Evolutionary conservation across 2,113 vertebrate species (phyloP), one percentile per base, ranked within the genome.

Genomic region (Tympanuchus pallidicinctus): DNA sequence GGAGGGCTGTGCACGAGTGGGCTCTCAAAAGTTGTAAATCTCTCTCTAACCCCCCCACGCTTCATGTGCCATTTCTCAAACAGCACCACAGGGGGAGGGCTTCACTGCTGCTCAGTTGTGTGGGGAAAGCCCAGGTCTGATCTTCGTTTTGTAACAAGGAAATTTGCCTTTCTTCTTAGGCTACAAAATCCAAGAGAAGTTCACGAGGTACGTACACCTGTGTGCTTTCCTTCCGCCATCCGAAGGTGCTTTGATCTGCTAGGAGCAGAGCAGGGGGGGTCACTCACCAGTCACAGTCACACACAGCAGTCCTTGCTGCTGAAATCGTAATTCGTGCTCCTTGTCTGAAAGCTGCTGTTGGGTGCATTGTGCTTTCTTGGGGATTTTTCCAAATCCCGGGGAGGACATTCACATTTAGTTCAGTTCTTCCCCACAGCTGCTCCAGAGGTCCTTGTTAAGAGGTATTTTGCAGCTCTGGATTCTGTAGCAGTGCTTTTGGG

Each of bases 201-300:
- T 83, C 96, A 30, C 97, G 96, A 97, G 96, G 99, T 99, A 87
- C 86, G 98, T 93, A 4, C 13, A 3, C 13, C n/a, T 4, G 0
- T 3, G 3, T 60, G n/a, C 73, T 76, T 30, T 45, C n/a, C n/a
- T 54, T 59, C 38, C 1, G 1, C 20, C 56, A 17, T 40, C 11
- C 1, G 0, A 13, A 11, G 10, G 15, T 25, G 36, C 36, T 48
- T 70, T n/a, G 54, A n/a, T 47, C 18, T 50, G 25, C 48, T 86
- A 30, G 24, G 70, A 61, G 7, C 6, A 5, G 52, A 34, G 43
- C 4, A 65, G 14, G 20, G 3, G 54, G 52, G 24, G 6, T 20
- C 10, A 2, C 8, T n/a, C 40, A n/a, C 43, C 8, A 6, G 5
- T 24, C 10, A 2, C 8, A 45, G n/a, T 48, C 9, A 7, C 22